These are phyloP conservation scores for Stichodactyla mertensii DNA, from an alignment of 64 coral and sea anemone genomes.

Conservation along the genomic window DNA sequence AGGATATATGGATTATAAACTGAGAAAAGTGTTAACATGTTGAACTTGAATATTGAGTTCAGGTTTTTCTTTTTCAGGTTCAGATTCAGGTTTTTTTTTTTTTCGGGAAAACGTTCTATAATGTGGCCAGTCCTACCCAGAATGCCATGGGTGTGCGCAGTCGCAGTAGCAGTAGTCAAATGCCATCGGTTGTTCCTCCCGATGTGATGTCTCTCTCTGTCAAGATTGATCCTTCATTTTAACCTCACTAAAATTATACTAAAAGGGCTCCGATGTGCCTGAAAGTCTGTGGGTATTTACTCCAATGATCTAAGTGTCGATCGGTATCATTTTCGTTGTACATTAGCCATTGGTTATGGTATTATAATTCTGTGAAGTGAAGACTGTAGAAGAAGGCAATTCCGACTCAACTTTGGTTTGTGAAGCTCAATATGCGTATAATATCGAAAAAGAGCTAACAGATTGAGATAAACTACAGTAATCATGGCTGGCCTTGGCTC, in stretches of 20 bases:
- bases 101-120: too few relatives aligned
- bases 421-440: not conserved
- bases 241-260: not conserved
- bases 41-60: too few relatives aligned
- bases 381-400: not conserved
- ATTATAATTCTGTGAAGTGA: not conserved
- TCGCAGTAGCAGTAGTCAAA: not conserved
- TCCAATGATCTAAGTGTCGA: not conserved
- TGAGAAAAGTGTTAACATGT: too few relatives aligned
- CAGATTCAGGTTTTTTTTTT: too few relatives aligned
- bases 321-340: not conserved
- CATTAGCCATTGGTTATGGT: not conserved
- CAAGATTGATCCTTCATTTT: not conserved
- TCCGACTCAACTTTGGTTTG: not conserved
- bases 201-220: not conserved
- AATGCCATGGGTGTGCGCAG: not conserved
- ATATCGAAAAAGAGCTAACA: not conserved
- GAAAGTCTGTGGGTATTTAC: not conserved
- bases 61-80: too few relatives aligned
- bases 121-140: not conserved
- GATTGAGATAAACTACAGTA: not conserved
- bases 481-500: constrained; percentile 24
- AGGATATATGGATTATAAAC: too few relatives aligned
- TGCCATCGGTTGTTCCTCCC: constrained; percentile 3
- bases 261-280: not conserved